Percentiles rank a stretch among this genome's conserved stretches.
Conservation (phyloP, 53 echinoderm and acorn worm species). For the Holothuria leucospilota region DNA sequence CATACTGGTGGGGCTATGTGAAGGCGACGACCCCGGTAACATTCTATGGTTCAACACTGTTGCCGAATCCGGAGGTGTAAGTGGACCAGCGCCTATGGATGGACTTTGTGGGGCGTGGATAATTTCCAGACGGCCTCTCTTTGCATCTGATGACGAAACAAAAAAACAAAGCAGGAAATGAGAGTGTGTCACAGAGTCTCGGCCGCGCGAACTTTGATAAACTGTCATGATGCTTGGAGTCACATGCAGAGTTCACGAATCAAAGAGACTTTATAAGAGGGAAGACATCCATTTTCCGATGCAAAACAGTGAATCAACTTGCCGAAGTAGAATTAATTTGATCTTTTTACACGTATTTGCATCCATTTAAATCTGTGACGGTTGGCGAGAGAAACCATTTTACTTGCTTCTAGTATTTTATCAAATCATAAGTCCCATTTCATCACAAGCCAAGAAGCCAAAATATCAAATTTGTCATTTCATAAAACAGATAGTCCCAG, state of each 20-base stretch:
- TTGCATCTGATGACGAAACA: conserved; percentile 56
- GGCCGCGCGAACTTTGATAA: not conserved
- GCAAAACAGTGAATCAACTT: conserved; percentile 43
- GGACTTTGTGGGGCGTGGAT: conserved; percentile 86
- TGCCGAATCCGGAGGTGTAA: conserved; percentile 44
- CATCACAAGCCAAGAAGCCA: conserved; percentile 43
- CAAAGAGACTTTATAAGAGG: too few relatives aligned
- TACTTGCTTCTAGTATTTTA: conserved; percentile 19
- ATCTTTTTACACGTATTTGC: conserved; percentile 48
- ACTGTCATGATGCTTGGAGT: not conserved
- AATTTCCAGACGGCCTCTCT: conserved; percentile 88
- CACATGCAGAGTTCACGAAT: not conserved
- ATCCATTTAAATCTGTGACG: conserved; percentile 48
- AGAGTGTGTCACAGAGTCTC: too few relatives aligned
- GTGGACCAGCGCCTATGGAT: conserved; percentile 37
- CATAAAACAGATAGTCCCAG: conserved; percentile 29
- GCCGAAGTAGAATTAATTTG: conserved; percentile 38
- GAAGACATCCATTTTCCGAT: conserved; percentile 38
- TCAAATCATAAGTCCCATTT: conserved; percentile 44
- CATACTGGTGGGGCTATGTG: conserved; percentile 75
- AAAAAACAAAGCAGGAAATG: not conserved
- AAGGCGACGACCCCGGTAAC: conserved; percentile 45
- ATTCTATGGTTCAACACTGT: conserved; percentile 37
- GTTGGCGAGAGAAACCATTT: conserved; percentile 17
- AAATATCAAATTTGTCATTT: conserved; percentile 48